phyloP scores from a whole-genome alignment of 1,140 invertebrate species.

The Saxidomus purpurata region DNA sequence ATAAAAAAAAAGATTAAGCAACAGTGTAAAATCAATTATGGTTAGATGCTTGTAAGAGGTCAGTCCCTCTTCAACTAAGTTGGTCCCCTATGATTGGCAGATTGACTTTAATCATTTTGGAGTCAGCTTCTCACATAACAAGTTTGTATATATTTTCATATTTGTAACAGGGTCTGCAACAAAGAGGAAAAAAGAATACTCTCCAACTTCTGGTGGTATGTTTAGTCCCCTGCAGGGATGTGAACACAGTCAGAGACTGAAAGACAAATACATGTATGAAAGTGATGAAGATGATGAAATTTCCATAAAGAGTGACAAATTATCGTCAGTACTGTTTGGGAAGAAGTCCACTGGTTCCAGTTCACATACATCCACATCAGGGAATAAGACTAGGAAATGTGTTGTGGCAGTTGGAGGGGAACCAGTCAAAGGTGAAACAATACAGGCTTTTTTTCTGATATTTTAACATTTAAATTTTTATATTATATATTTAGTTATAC shows the following conservation, averaged over 20 bases:
- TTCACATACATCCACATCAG: neutral
- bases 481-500: too few relatives aligned
- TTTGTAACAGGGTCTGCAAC: too few relatives aligned
- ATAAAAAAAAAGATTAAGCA: too few relatives aligned
- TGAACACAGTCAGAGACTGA: slow-evolving; percentile 19
- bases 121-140: too few relatives aligned
- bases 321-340: slow-evolving; percentile 30
- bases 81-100: too few relatives aligned
- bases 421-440: neutral
- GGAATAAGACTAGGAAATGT: slow-evolving; percentile 5
- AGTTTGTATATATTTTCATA: slow-evolving; percentile 14
- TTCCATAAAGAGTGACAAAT: slow-evolving; percentile 31
- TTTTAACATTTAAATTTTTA: too few relatives aligned
- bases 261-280: slow-evolving; percentile 43
- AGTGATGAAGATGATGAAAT: slow-evolving; percentile 46
- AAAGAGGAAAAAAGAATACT: slow-evolving; percentile 44
- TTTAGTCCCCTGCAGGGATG: slow-evolving; percentile 22
- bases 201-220: slow-evolving; percentile 53
- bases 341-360: neutral
- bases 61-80: too few relatives aligned
- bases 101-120: too few relatives aligned
- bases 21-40: too few relatives aligned
- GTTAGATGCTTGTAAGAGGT: too few relatives aligned
- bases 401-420: slow-evolving; percentile 23
- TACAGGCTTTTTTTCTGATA: too few relatives aligned